These are phyloP conservation scores for Neogobius melanostomus DNA, from an alignment of 2,113 vertebrate genomes.

Conservation along the genomic window DNA sequence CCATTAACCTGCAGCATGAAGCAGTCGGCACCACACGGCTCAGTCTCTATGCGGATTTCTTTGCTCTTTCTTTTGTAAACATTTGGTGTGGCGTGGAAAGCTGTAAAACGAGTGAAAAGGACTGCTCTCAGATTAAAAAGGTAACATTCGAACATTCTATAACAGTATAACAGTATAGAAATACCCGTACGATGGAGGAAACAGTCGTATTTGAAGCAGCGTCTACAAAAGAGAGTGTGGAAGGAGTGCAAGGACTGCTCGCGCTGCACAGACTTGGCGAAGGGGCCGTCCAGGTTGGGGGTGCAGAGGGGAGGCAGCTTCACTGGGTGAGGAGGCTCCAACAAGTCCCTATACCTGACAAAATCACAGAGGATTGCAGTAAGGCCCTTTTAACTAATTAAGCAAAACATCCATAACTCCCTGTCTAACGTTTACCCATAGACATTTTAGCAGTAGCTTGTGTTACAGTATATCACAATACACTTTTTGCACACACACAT, in stretches of 20 bases:
- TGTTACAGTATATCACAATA: too few relatives aligned
- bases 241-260: slow-evolving; percentile 97
- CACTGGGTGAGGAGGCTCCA: slow-evolving; percentile 85
- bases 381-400: not conserved
- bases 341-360: slow-evolving; percentile 90
- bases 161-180: not conserved
- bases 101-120: slow-evolving; percentile 59
- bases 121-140: not conserved
- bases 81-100: slow-evolving; percentile 95
- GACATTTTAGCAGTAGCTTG: too few relatives aligned
- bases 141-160: not conserved
- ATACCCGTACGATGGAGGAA: slow-evolving; percentile 89
- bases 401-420: not conserved
- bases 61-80: slow-evolving; percentile 96
- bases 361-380: not conserved
- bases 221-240: slow-evolving; percentile 96
- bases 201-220: slow-evolving; percentile 99
- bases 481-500: too few relatives aligned
- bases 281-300: slow-evolving; percentile 93
- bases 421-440: not conserved
- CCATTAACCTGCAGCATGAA: slow-evolving; percentile 91
- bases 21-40: slow-evolving; percentile 93
- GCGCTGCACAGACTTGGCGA: slow-evolving; percentile 93
- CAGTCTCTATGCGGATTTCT: slow-evolving; percentile 94
- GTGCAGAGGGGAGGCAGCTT: slow-evolving; percentile 94